Base-by-base conservation (phyloP, 2,888 invertebrate genomes). In the Ophion slaviceki region DNA sequence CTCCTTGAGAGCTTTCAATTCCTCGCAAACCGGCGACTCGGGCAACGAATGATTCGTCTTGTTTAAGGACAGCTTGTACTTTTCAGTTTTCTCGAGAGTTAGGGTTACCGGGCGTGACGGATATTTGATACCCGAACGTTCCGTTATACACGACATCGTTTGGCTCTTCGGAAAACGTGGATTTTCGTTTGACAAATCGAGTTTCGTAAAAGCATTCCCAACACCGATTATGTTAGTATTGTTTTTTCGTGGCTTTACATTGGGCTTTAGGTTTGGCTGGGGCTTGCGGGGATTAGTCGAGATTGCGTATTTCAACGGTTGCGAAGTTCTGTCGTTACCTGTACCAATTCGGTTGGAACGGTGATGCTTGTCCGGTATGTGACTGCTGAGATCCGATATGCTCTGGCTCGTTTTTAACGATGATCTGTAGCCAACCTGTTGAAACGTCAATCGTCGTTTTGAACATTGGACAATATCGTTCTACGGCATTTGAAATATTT, bases 321-420 rank as follows among this genome's bases (percentile, higher is more conserved):
- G 94, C 86, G 89, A 86, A 75, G 87, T 86, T 89, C 89, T 92
- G 71, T 86, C 79, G 83, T 86, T 88, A 93, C 93, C 93, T 93
- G 93, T 92, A 79, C 89, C 91, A 32, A 92, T 86, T 83, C 92
- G 90, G 71, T 89, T 92, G 72, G 92, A 91, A 62, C 92, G 92
- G 79, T 92, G 93, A 86, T 93, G 92, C 87, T 92, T 95, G 90
- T 95, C 95, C 10, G 95, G 95, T 81, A 95, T 96, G 92, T 97
- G 96, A 86, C 92, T 93, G 88, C 97, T 97, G 40, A 98, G 95
- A 92, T 98, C 98, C 88, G 97, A 97, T 85, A 97, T 98, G 84
- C 98, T 98, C 93, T 98, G 98, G 93, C 98, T 98, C 90, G 97
- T 96, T 92, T 97, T 97, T 85, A 98, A 94, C 86, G 96, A 97